A percentile compares a stretch with the other conserved stretches of the same genome.
Conservation (phyloP, 2,113 vertebrate genomes). For the Pterophyllum scalare region DNA sequence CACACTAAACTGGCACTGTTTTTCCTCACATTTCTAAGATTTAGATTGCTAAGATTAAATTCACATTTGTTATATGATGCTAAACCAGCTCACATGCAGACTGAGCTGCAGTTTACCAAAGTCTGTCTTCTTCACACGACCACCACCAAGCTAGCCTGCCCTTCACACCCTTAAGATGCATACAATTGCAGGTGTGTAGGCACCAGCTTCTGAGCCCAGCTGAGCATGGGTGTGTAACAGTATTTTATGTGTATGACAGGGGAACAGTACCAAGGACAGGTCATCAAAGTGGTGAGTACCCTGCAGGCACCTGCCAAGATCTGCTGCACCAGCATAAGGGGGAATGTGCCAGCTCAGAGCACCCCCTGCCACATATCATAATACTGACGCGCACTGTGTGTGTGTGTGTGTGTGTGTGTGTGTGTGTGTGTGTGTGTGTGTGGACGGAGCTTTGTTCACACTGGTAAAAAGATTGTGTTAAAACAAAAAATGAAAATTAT, state of each 20-base stretch:
- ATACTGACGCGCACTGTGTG: slow-evolving; percentile 6
- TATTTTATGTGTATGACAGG: background rate
- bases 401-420: background rate
- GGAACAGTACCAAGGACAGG: slow-evolving; percentile 38
- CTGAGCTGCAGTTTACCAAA: background rate
- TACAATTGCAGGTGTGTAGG: background rate
- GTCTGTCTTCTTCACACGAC: background rate
- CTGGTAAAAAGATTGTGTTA: slow-evolving; percentile 21
- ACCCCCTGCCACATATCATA: slow-evolving; percentile 13
- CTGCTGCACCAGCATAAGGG: slow-evolving; percentile 39
- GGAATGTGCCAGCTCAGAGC: slow-evolving; percentile 31
- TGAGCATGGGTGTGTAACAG: background rate
- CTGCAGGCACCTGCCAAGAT: slow-evolving; percentile 43
- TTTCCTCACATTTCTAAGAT: too few species aligned
- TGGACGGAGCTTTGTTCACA: background rate
- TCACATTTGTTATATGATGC: background rate
- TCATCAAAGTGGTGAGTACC: slow-evolving; percentile 38
- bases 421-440: background rate
- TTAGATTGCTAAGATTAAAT: background rate
- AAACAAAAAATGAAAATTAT: slow-evolving; percentile 35
- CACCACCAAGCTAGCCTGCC: slow-evolving; percentile 12
- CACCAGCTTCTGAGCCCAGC: background rate
- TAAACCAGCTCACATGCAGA: background rate
- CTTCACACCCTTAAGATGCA: slow-evolving; percentile 22
- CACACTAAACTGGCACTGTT: background rate